Percentiles rank a stretch among this genome's conserved stretches.
phyloP scores from a whole-genome alignment of 2,888 invertebrate species.

The Apamea monoglypha region DNA sequence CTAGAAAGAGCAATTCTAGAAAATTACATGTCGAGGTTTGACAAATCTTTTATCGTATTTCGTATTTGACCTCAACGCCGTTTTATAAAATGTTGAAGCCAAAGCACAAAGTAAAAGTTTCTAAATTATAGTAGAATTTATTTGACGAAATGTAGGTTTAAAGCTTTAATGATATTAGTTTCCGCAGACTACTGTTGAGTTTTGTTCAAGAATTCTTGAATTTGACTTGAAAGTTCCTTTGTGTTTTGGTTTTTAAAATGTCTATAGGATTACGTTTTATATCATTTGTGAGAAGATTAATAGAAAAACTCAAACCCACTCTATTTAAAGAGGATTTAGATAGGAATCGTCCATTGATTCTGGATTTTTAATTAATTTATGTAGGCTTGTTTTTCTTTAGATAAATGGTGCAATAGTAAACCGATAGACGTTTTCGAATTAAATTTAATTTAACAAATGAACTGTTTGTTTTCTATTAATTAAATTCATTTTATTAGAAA shows the following conservation, averaged over 20 bases:
- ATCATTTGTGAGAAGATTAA: background rate
- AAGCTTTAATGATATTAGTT: conserved; percentile 69
- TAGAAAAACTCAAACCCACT: background rate
- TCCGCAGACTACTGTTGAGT: conserved; percentile 60
- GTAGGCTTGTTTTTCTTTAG: background rate
- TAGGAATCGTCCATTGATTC: background rate
- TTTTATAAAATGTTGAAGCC: conserved; percentile 45
- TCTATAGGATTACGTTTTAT: conserved; percentile 9
- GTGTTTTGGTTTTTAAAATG: conserved; percentile 7
- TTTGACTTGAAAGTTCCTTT: conserved; percentile 5
- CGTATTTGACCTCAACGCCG: conserved; percentile 47
- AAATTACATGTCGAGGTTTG: conserved; percentile 66
- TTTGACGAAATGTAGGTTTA: conserved; percentile 65
- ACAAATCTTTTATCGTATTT: conserved; percentile 61
- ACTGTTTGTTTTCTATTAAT: too few species aligned
- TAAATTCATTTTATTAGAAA: too few species aligned
- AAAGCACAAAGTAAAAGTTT: conserved; percentile 53
- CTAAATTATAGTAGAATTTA: conserved; percentile 64
- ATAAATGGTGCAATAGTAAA: too few species aligned
- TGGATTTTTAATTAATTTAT: background rate
- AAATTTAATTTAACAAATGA: too few species aligned
- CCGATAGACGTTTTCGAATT: too few species aligned
- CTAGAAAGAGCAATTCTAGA: conserved; percentile 68
- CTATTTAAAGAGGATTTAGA: background rate
- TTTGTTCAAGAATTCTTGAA: conserved; percentile 57